phyloP scores from a whole-genome alignment of 2,888 invertebrate species.

The Drosophila maculinotata region DNA sequence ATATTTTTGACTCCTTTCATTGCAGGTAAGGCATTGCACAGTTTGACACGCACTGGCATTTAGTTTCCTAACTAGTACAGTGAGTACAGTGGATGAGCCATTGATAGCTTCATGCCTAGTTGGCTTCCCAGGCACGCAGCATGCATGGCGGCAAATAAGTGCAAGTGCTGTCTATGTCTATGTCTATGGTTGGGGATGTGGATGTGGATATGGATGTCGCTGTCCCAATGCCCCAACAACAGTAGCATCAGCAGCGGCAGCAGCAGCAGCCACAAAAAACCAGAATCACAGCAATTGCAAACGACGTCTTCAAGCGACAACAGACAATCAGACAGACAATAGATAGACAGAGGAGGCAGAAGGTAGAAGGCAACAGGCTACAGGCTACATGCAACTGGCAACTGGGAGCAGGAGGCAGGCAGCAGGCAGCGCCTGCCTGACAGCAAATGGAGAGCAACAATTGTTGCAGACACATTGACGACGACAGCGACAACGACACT shows the following conservation, averaged over 20 bases:
- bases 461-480: constrained; percentile 81
- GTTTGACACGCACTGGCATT: constrained; percentile 29
- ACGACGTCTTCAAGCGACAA: constrained; percentile 55
- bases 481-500: constrained; percentile 32
- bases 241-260: constrained; percentile 26
- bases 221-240: constrained; percentile 74
- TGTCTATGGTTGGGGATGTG: constrained; percentile 8
- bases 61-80: not conserved
- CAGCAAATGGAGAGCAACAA: constrained; percentile 75
- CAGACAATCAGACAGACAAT: constrained; percentile 32
- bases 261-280: constrained; percentile 38
- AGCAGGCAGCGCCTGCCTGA: constrained; percentile 29
- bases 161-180: constrained; percentile 68
- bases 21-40: constrained; percentile 60
- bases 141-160: constrained; percentile 62
- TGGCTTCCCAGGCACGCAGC: constrained; percentile 64
- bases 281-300: constrained; percentile 69
- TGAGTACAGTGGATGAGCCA: constrained; percentile 33
- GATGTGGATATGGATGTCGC: constrained; percentile 34
- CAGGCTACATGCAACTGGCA: constrained; percentile 9
- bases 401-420: constrained; percentile 4
- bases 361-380: constrained; percentile 14
- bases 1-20: constrained; percentile 24
- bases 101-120: constrained; percentile 33
- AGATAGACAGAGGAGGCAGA: constrained; percentile 8